Conservation (phyloP, 2,888 invertebrate species). For the Andricus quercusramuli region DNA sequence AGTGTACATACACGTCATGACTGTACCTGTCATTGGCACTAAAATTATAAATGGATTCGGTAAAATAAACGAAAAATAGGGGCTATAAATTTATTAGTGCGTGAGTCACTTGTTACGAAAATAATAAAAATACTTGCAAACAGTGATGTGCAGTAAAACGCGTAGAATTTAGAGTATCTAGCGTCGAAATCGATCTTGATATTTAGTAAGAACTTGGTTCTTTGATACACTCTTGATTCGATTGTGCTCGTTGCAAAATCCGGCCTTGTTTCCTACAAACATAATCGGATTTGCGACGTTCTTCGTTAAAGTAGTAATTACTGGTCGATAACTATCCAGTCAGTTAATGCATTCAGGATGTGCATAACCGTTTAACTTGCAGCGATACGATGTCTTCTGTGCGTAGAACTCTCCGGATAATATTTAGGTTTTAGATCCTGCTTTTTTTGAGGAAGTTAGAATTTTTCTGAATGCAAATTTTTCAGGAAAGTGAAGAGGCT, state of each 20-base stretch:
- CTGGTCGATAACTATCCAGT: conserved; percentile 13
- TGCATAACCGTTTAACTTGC: conserved; percentile 26
- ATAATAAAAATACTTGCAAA: conserved; percentile 1
- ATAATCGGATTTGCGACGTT: conserved; percentile 1
- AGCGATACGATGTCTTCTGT: conserved; percentile 14
- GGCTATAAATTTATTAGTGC: background rate
- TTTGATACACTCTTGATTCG: background rate
- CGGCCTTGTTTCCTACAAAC: conserved; percentile 28
- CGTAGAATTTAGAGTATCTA: background rate
- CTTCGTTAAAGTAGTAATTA: conserved; percentile 21
- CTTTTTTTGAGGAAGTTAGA: background rate
- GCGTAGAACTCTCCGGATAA: conserved; percentile 1
- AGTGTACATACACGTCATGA: conserved; percentile 6
- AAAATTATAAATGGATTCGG: background rate
- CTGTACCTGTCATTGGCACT: background rate
- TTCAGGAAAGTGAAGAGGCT: conserved; percentile 23
- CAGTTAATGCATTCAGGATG: conserved; percentile 23
- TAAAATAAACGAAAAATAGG: background rate
- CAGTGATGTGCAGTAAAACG: background rate
- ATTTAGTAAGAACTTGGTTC: conserved; percentile 13
- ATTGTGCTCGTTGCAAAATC: conserved; percentile 3
- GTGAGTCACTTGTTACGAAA: background rate
- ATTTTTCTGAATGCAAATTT: background rate
- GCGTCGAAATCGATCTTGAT: background rate
- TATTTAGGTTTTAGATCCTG: background rate